Conservation (phyloP, 2,797 vertebrate genomes). For the Anguilla obscura region DNA sequence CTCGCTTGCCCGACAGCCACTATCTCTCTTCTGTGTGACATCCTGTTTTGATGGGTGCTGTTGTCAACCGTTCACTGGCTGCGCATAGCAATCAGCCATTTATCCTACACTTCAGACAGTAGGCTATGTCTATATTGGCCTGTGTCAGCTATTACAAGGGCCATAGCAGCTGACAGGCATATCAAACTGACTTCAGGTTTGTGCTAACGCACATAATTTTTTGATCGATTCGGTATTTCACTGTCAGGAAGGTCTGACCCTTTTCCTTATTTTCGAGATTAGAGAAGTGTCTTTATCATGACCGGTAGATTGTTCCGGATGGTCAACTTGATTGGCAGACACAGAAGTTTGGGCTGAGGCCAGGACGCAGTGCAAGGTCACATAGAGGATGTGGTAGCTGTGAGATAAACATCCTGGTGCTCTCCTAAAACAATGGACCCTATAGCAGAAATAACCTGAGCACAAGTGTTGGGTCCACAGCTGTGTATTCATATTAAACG, state of each 20-base stretch:
- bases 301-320: background rate
- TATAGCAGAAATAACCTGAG: background rate
- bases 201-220: background rate
- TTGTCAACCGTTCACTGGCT: background rate
- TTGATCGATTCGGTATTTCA: background rate
- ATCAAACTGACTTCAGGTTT: background rate
- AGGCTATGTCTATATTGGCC: background rate
- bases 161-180: background rate
- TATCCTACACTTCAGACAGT: background rate
- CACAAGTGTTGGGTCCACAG: background rate
- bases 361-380: background rate
- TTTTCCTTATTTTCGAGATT: background rate
- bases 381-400: background rate
- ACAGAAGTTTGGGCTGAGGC: background rate
- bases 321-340: background rate
- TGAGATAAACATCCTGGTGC: background rate
- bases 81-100: background rate
- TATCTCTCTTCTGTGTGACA: too few species aligned
- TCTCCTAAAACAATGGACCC: constrained; percentile 9
- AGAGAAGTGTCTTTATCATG: background rate
- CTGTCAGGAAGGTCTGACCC: background rate
- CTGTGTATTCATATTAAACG: background rate
- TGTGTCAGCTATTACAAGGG: background rate
- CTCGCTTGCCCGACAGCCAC: background rate
- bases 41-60: background rate